Conservation (phyloP, 2,797 vertebrate genomes). For the Sylvia borin region DNA sequence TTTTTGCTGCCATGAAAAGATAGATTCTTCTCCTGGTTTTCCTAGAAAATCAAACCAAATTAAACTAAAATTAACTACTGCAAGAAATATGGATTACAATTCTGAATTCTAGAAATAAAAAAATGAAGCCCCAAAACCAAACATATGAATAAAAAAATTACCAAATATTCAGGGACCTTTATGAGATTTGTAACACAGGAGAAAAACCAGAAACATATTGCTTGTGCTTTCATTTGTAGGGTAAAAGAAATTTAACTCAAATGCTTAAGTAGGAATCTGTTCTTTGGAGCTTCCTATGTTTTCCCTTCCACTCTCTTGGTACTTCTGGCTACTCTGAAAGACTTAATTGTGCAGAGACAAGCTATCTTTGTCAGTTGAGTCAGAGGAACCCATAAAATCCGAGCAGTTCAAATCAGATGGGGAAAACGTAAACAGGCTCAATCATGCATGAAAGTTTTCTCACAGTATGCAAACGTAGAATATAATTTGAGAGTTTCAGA, state of each 20-base stretch:
- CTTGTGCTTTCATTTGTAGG: background rate
- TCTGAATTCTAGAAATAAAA: background rate
- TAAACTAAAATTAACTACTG: background rate
- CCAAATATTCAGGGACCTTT: background rate
- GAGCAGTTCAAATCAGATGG: conserved; percentile 19
- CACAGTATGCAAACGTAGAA: conserved; percentile 55
- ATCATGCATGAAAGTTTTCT: conserved; percentile 41
- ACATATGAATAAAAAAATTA: background rate
- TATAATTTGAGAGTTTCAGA: conserved; percentile 59
- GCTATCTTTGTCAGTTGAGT: conserved; percentile 20
- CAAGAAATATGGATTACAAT: background rate
- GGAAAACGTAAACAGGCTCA: conserved; percentile 57
- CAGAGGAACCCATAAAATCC: conserved; percentile 40
- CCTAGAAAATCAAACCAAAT: background rate
- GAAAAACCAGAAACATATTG: background rate
- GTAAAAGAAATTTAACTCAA: background rate
- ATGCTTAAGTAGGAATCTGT: background rate
- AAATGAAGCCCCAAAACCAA: background rate
- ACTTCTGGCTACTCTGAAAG: conserved; percentile 28
- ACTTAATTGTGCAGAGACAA: background rate
- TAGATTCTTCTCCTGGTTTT: background rate
- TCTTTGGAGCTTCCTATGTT: background rate
- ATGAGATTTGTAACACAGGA: background rate
- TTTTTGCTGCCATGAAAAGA: background rate
- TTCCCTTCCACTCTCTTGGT: background rate